A percentile compares a stretch with the other conserved stretches of the same genome.
Conservation (phyloP, 2,888 invertebrate genomes). For the Blomia tropicalis region DNA sequence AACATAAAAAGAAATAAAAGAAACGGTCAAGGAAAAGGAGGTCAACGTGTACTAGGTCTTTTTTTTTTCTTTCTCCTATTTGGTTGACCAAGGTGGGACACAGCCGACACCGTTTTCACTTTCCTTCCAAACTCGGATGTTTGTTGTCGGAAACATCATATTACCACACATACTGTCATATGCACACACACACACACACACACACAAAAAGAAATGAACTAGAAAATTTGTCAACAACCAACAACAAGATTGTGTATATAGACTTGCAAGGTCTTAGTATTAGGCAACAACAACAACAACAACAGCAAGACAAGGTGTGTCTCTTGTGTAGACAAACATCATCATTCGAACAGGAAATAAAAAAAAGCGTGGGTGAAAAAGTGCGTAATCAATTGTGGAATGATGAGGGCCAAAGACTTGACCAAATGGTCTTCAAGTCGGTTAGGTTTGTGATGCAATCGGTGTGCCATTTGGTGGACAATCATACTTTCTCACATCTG, state of each 20-base stretch:
- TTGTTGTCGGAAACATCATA: slow-evolving; percentile 1
- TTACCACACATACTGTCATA: too few relatives aligned
- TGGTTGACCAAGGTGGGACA: background rate
- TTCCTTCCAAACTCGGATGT: too few relatives aligned
- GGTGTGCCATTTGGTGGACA: background rate
- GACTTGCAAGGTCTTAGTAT: background rate
- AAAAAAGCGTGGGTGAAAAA: background rate
- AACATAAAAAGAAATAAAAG: too few relatives aligned
- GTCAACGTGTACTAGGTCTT: background rate
- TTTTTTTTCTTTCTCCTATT: too few relatives aligned
- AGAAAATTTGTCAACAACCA: slow-evolving; percentile 5
- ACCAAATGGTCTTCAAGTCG: background rate
- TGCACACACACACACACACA: too few relatives aligned
- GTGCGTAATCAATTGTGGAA: too few relatives aligned
- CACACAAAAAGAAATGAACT: too few relatives aligned
- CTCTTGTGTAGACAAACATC: background rate
- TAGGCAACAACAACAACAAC: background rate
- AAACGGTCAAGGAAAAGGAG: slow-evolving; percentile 12
- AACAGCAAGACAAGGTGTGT: slow-evolving; percentile 3
- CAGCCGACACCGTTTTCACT: slow-evolving; percentile 1
- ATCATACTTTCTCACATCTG: slow-evolving; percentile 4
- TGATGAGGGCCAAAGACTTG: background rate
- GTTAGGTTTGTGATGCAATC: background rate
- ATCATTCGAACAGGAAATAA: background rate
- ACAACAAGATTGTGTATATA: too few relatives aligned